A percentile compares a stretch with the other conserved stretches of the same genome.
Conservation (phyloP, 2,113 vertebrate species). For the Chitala chitala region DNA sequence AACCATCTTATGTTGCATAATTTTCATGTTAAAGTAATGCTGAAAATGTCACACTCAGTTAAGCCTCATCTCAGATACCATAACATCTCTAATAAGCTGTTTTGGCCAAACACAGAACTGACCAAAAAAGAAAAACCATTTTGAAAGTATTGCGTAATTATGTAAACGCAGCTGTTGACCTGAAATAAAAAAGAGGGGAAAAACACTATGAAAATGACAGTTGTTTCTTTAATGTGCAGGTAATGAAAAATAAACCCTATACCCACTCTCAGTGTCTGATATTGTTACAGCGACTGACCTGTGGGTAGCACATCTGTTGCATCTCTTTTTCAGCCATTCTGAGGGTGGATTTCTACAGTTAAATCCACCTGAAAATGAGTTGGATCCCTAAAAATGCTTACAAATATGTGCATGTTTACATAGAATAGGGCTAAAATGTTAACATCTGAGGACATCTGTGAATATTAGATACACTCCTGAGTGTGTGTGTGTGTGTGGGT, state of each 20-base stretch:
- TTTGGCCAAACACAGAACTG: not conserved
- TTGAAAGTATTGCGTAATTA: not conserved
- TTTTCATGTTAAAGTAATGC: not conserved
- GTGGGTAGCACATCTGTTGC: not conserved
- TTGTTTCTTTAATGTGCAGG: constrained; percentile 2
- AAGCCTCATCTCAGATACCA: not conserved
- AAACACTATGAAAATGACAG: not conserved
- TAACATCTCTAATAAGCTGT: not conserved
- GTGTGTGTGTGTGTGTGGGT: not conserved
- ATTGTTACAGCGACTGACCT: not conserved
- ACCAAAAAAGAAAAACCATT: not conserved
- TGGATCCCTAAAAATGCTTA: no score
- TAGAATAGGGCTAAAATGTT: not conserved
- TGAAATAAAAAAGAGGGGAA: no score
- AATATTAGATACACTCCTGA: not conserved
- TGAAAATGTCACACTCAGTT: not conserved
- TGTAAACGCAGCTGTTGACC: not conserved
- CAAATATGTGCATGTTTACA: not conserved
- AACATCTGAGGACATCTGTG: not conserved
- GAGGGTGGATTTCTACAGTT: no score
- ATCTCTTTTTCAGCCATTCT: no score
- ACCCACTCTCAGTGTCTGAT: not conserved
- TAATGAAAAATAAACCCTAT: not conserved
- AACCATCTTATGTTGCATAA: not conserved
- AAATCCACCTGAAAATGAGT: no score